Evolutionary conservation across 2,113 vertebrate species (phyloP), one percentile per base, ranked within the genome.

Genomic region (Marcusenius ussheri): DNA sequence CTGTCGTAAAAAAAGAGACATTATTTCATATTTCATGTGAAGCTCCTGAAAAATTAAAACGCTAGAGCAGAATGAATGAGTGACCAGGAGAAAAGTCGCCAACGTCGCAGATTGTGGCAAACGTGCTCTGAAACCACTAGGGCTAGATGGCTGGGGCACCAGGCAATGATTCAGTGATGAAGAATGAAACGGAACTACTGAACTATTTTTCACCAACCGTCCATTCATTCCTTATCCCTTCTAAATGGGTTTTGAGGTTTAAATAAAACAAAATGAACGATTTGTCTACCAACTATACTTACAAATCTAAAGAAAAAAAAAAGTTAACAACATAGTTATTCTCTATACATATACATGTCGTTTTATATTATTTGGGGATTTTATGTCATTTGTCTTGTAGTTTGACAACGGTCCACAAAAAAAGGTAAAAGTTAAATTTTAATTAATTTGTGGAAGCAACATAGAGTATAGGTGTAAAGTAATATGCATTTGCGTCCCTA

Each of bases 161-260:
- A 45, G 42, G 87, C 53, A 45, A 46, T 88, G 87, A 88, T 88
- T 88, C 87, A 88, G 51, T 58, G 87, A 17, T 42, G n/a, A 56
- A 53, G 50, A 87, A 87, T 87, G 85, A 87, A 58, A 21, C 4
- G 24, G 17, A 42, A 11, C 50, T 56, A 35, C 87, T 35, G 31
- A 88, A 88, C 35, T 88, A 88, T 88, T 88, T 84, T 88, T 88
- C 53, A 35, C 15, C 85, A 88, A 62, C 87, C 87, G 35, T 88
- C 19, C 31, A 27, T 39, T 31, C 50, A 62, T 62, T 88, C 35
- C 3, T 51, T 87, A 35, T 17, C 56, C 87, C 1, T 45, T 88
- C 19, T 66, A 39, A 62, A 88, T 66, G 17, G 19, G 58, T 3
- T n/a, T 39, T 56, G 35, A 6, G 51, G 35, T 45, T 50, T 13